Percentiles rank a stretch among this genome's conserved stretches.
Conservation (phyloP, 2,113 vertebrate species). For the Trachemys scripta region DNA sequence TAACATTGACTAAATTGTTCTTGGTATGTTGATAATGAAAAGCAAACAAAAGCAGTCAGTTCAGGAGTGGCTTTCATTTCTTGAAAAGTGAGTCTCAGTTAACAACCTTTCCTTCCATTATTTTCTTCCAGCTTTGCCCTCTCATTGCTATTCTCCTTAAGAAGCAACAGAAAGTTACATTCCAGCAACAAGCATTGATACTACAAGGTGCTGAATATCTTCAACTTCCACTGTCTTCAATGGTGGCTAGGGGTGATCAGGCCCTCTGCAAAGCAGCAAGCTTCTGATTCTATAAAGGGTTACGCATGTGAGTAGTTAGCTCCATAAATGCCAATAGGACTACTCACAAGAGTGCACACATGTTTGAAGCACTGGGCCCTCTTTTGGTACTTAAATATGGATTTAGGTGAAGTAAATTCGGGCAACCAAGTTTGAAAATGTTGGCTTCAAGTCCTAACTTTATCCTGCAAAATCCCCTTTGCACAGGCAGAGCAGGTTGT, state of each 20-base stretch:
- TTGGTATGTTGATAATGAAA: background rate
- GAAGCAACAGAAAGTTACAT: background rate
- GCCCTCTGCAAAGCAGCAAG: background rate
- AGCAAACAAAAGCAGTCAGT: background rate
- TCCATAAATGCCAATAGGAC: background rate
- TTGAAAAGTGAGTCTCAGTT: background rate
- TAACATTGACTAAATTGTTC: background rate
- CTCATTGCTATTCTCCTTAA: background rate
- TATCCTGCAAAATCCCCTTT: background rate
- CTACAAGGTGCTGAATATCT: background rate
- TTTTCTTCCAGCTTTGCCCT: background rate
- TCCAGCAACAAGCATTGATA: background rate
- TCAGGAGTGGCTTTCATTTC: background rate
- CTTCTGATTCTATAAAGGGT: background rate
- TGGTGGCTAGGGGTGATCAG: background rate
- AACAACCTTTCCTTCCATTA: background rate
- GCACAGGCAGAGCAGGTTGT: fast-evolving
- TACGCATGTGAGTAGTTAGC: background rate
- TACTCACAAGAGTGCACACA: background rate
- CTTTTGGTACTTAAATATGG: background rate
- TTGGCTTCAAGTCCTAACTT: background rate
- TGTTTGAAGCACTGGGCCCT: background rate
- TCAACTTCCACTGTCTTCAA: background rate
- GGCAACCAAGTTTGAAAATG: background rate
- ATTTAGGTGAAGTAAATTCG: background rate